Evolutionary conservation across 2,797 vertebrate species (phyloP), one percentile per base, ranked within the genome.

Genomic region (Sternarchorhynchus goeldii): DNA sequence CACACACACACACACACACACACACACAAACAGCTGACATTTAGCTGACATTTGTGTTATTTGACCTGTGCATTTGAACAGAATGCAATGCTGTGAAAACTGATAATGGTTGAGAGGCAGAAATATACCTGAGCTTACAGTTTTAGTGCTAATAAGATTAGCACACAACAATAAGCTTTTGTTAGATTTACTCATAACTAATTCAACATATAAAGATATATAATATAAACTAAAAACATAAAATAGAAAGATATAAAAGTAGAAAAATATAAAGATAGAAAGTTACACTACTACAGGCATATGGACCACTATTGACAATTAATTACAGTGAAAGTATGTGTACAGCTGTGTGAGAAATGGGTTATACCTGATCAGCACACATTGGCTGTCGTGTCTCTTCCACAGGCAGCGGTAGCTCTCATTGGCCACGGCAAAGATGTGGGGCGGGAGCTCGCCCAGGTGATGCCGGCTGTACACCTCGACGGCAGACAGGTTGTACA

Each of bases 321-420:
- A 25, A 25, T 25, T 25, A 12, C 10, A 50, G 12, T 3, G 14
- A 50, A 12, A 50, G 45, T 1, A 7, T 1, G 4, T 7, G 4
- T 7, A 7, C 34, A 36, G 2, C 4, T 45, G 16, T n/a, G 50
- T 57, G 53, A 39, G 41, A 12, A 41, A 20, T 2, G 45, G 8
- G 2, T 53, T 88, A 85, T 74, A 97, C 96, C 96, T 97, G 88
- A 97, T 97, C 60, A 97, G 95, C 68, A 97, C 93, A 84, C 96
- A 97, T 81, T 97, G 96, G 87, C 96, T 96, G 93, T 97, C 96
- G 1, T 95, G 95, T 77, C 95, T 94, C 87, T 97, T 97, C 96
- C 96, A 97, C 87, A 97, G 91, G 91, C 96, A 97, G 88, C 96
- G 91, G 89, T 97, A 97, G 88, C 96, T 97, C 89, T 97, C 96